Conservation (phyloP, 2,888 invertebrate genomes). For the Mechanitis messenoides region DNA sequence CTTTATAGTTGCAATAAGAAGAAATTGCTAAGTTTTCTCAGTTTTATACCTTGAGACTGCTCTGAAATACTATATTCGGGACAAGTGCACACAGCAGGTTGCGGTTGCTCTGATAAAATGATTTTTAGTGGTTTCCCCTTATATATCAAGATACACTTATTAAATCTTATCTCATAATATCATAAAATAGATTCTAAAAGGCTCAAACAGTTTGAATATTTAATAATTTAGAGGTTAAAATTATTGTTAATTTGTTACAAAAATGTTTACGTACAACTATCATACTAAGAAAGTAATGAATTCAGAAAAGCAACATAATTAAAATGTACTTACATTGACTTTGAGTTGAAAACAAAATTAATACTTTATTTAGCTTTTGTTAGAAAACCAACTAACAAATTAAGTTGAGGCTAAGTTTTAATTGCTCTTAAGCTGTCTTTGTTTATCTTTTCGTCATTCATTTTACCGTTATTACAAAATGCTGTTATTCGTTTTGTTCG, state of each 20-base stretch:
- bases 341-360: no score
- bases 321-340: no score
- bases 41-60: conserved; percentile 10
- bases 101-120: neutral
- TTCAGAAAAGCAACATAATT: no score
- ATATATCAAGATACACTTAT: no score
- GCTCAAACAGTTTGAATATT: no score
- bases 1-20: conserved; percentile 32
- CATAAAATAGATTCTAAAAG: no score
- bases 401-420: conserved; percentile 75
- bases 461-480: conserved; percentile 32
- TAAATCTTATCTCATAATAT: no score
- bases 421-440: conserved; percentile 71
- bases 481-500: no score
- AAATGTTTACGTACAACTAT: no score
- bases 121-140: neutral
- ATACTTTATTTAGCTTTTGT: conserved; percentile 37
- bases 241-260: no score
- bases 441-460: conserved; percentile 72
- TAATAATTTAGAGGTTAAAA: no score
- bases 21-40: conserved; percentile 40
- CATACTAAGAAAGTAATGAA: no score
- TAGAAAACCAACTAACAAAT: conserved; percentile 66
- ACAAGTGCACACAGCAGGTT: neutral
- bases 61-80: neutral